Conservation (phyloP, 2,113 vertebrate species). For the Pungitius pungitius region DNA sequence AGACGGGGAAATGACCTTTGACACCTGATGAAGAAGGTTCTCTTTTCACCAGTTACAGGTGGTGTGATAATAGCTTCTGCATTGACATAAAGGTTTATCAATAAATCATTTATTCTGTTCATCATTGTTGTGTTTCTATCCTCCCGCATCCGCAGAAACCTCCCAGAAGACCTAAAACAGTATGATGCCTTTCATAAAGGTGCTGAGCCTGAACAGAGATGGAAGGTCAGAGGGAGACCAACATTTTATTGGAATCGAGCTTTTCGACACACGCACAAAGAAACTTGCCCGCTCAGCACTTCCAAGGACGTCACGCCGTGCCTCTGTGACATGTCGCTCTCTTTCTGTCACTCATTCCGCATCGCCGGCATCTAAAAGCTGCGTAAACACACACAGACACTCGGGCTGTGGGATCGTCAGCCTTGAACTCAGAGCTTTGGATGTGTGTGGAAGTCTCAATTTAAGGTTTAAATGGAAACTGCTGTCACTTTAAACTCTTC, state of each 20-base stretch:
- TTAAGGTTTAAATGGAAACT: too few species aligned
- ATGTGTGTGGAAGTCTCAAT: too few species aligned
- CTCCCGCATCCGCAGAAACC: too few species aligned
- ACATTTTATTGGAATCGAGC: constrained; percentile 41
- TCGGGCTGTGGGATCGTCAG: too few species aligned
- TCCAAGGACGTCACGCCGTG: too few species aligned
- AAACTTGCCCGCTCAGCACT: constrained; percentile 30
- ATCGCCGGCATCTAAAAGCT: constrained; percentile 19
- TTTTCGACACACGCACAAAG: background rate
- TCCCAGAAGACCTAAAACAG: background rate
- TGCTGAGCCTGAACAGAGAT: constrained; percentile 1
- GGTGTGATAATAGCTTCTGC: too few species aligned
- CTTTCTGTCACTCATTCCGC: constrained; percentile 47
- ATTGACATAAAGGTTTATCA: too few species aligned
- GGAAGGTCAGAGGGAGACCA: background rate
- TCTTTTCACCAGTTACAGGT: background rate
- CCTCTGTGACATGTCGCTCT: constrained; percentile 22
- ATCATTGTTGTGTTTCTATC: too few species aligned
- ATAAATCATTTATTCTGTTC: background rate
- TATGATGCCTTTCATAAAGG: constrained; percentile 3
- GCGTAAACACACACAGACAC: constrained; percentile 85
- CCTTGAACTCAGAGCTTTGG: too few species aligned
- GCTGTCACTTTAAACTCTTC: too few species aligned
- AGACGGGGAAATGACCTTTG: constrained; percentile 3
- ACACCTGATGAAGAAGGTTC: background rate